Conservation (phyloP, 2,888 invertebrate genomes). For the Leptopterna dolabrata region DNA sequence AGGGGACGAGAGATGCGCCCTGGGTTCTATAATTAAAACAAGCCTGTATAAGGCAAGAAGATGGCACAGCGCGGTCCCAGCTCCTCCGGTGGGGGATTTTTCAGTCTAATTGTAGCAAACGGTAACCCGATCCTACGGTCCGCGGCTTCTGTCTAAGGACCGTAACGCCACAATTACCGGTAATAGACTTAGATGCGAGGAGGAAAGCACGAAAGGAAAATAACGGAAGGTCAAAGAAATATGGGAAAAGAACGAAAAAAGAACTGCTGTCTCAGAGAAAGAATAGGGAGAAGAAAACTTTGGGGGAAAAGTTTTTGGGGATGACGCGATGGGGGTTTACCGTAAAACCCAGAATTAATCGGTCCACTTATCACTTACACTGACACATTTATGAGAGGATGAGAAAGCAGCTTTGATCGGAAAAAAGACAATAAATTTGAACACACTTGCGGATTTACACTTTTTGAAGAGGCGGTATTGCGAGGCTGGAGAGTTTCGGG, state of each 20-base stretch:
- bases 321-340: not conserved
- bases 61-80: not conserved
- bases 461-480: not conserved
- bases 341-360: not conserved
- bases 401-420: not conserved
- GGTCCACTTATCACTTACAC: slow-evolving; percentile 22
- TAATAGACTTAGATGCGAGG: slow-evolving; percentile 29
- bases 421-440: not conserved
- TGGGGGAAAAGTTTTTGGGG: not conserved
- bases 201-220: not conserved
- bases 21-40: slow-evolving; percentile 39
- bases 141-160: not conserved
- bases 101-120: slow-evolving; percentile 31
- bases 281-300: not conserved
- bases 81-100: not conserved
- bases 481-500: not conserved
- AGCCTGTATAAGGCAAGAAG: slow-evolving; percentile 38
- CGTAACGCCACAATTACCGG: slow-evolving; percentile 34
- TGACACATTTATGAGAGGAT: slow-evolving; percentile 1
- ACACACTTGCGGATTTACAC: slow-evolving; percentile 24
- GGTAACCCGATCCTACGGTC: slow-evolving; percentile 39
- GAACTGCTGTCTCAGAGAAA: not conserved
- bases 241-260: not conserved
- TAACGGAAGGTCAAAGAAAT: not conserved
- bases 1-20: not conserved